Evolutionary conservation across 2,888 invertebrate species (phyloP).

Genomic region (Drosophila rubida): DNA sequence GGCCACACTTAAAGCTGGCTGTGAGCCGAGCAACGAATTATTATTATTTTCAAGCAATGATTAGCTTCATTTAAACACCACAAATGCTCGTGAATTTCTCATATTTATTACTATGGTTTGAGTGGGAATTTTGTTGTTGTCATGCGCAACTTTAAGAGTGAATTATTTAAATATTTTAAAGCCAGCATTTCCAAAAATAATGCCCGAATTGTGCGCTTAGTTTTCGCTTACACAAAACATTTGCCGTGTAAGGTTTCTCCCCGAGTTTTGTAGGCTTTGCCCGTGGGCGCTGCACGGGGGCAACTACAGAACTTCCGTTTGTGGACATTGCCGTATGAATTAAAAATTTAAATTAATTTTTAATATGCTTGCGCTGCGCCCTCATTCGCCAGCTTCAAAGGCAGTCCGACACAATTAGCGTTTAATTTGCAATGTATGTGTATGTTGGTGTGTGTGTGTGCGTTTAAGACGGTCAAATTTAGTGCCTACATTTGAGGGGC

Average conservation of each 20-base stretch:
- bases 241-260: neutral
- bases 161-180: neutral
- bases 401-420: constrained; percentile 64
- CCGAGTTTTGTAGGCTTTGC: neutral
- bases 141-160: no score
- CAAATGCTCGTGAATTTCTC: no score
- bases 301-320: constrained; percentile 26
- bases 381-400: constrained; percentile 72
- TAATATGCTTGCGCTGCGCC: constrained; percentile 50
- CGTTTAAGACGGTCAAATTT: constrained; percentile 35
- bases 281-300: neutral
- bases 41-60: neutral
- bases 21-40: neutral
- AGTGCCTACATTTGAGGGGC: constrained; percentile 12
- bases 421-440: constrained; percentile 66
- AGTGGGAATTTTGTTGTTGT: no score
- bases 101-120: no score
- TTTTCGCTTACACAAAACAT: neutral
- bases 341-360: constrained; percentile 74
- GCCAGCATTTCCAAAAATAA: neutral
- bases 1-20: neutral
- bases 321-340: constrained; percentile 54
- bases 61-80: no score
- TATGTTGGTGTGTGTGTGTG: neutral
- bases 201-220: neutral